Percentiles rank a stretch among this genome's conserved stretches.
Evolutionary conservation across 2,797 vertebrate species (phyloP).

Genomic region (Sebastes reedi): DNA sequence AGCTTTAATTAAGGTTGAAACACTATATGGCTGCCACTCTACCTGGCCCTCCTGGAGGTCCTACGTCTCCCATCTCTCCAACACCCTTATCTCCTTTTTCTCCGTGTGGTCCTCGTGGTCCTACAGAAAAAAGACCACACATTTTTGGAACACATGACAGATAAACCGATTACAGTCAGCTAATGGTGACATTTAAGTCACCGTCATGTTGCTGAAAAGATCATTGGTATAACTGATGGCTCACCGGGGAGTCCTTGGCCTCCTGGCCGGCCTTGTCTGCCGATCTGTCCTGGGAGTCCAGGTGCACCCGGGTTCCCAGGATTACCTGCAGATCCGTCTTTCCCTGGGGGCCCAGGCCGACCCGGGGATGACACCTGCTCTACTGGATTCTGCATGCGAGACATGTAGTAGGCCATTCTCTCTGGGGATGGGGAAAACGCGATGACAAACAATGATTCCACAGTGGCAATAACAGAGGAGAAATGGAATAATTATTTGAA

Average conservation of each 20-base stretch:
- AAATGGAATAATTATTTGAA: background rate
- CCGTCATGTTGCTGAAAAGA: background rate
- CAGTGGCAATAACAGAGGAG: background rate
- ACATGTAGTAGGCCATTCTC: conserved; percentile 95
- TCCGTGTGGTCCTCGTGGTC: conserved; percentile 87
- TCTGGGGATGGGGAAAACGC: conserved; percentile 78
- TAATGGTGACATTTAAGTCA: background rate
- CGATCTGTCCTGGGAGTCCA: conserved; percentile 91
- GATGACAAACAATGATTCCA: background rate
- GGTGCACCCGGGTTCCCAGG: conserved; percentile 86
- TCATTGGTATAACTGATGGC: background rate
- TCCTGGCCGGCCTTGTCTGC: conserved; percentile 92
- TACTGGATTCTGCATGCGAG: conserved; percentile 89
- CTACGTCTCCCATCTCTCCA: conserved; percentile 91
- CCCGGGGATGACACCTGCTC: conserved; percentile 90
- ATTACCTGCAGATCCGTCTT: conserved; percentile 87
- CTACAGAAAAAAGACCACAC: conserved; percentile 68
- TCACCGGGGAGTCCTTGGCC: conserved; percentile 88
- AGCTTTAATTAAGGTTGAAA: background rate
- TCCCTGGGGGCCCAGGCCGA: conserved; percentile 92
- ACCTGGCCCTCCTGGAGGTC: conserved; percentile 93
- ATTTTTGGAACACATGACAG: background rate
- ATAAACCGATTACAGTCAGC: background rate
- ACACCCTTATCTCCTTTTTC: conserved; percentile 92
- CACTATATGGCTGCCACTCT: conserved; percentile 3